Percentiles rank a stretch among this genome's conserved stretches.
Conservation (phyloP, 30 jellyfish, hydroid and myxozoan species). For the Catostylus mosaicus region DNA sequence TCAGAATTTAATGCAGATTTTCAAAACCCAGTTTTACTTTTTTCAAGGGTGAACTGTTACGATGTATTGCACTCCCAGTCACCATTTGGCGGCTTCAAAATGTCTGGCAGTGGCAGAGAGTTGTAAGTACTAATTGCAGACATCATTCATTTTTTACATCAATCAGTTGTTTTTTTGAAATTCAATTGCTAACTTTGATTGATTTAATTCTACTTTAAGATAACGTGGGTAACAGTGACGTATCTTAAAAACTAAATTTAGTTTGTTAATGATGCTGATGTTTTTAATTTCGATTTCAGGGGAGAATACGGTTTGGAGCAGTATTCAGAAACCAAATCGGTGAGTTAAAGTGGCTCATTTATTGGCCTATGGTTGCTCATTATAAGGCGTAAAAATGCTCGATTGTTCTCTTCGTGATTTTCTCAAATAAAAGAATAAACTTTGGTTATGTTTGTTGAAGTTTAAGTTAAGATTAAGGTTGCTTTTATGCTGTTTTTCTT, state of each 20-base stretch:
- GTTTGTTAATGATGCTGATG: too few relatives aligned
- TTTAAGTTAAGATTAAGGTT: neutral
- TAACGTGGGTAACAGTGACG: too few relatives aligned
- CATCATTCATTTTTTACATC: neutral
- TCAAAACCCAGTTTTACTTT: too few relatives aligned
- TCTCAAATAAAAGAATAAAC: neutral
- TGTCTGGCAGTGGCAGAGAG: conserved; percentile 98
- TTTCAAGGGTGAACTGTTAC: conserved; percentile 87
- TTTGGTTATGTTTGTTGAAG: neutral
- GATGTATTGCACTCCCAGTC: conserved; percentile 78
- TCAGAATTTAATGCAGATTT: too few relatives aligned
- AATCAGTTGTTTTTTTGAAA: too few relatives aligned
- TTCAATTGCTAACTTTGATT: too few relatives aligned
- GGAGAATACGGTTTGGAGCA: conserved; percentile 96
- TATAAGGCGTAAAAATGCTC: neutral
- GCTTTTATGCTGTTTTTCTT: neutral
- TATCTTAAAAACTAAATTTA: too few relatives aligned
- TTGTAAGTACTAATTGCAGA: too few relatives aligned
- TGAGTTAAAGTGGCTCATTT: too few relatives aligned
- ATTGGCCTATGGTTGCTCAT: neutral
- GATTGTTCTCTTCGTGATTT: neutral
- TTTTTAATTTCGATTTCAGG: conserved; percentile 44
- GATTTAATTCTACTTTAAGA: too few relatives aligned
- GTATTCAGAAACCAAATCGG: conserved; percentile 95
- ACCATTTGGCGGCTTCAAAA: conserved; percentile 99